phyloP scores from a whole-genome alignment of 1,140 invertebrate genomes.

The Lycorma delicatula region DNA sequence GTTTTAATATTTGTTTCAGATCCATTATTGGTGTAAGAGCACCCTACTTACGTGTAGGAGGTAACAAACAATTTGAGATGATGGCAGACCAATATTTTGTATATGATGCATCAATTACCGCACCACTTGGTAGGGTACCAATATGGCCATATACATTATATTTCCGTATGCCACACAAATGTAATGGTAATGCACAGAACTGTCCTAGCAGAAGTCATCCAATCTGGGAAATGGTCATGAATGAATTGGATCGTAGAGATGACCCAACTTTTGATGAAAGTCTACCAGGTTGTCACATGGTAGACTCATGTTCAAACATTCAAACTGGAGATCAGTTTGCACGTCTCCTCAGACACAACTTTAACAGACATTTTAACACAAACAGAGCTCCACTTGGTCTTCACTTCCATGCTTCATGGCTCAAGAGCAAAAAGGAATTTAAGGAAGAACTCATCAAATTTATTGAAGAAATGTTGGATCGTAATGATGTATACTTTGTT shows the following conservation, averaged over 20 bases:
- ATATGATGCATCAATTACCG: conserved; percentile 90
- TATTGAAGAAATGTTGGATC: conserved; percentile 83
- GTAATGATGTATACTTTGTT: conserved; percentile 90
- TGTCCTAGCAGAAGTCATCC: conserved; percentile 79
- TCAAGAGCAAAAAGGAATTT: conserved; percentile 90
- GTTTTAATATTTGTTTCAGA: too few relatives aligned
- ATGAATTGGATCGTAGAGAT: conserved; percentile 84
- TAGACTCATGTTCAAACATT: conserved; percentile 88
- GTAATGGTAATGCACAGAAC: conserved; percentile 86
- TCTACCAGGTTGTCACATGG: conserved; percentile 86
- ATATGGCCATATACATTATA: conserved; percentile 95
- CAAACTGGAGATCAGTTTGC: conserved; percentile 81
- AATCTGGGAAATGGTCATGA: conserved; percentile 95
- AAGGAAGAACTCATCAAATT: conserved; percentile 86
- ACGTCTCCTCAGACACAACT: conserved; percentile 82
- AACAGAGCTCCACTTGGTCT: conserved; percentile 91
- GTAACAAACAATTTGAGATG: conserved; percentile 93
- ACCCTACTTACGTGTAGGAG: conserved; percentile 82
- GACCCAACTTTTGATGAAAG: conserved; percentile 86
- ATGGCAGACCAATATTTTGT: conserved; percentile 92
- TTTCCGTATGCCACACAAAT: conserved; percentile 91
- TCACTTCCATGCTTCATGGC: conserved; percentile 91
- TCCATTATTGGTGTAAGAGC: conserved; percentile 81
- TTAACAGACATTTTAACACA: conserved; percentile 84
- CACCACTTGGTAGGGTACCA: conserved; percentile 74